Evolutionary conservation across 2,113 vertebrate species (phyloP).

Genomic region (Stigmatopora argus): DNA sequence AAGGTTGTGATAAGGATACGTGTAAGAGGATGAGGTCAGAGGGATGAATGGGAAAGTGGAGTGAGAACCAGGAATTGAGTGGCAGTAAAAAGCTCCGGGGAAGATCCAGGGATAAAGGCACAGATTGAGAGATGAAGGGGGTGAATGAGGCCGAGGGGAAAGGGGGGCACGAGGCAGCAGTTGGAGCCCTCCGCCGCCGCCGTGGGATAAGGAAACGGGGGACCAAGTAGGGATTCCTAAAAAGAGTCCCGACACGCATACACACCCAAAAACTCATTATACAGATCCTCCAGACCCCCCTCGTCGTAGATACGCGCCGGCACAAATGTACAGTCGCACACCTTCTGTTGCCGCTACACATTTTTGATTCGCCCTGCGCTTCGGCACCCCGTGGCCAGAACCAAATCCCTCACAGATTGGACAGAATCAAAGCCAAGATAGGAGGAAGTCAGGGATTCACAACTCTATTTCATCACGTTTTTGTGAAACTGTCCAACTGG

Average conservation of each 20-base stretch:
- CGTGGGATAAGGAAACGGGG: constrained; percentile 39
- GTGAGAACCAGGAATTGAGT: constrained; percentile 37
- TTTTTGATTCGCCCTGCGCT: constrained; percentile 51
- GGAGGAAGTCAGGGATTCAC: constrained; percentile 5
- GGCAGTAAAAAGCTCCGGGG: constrained; percentile 31
- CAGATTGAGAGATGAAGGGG: constrained; percentile 32
- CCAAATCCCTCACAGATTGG: constrained; percentile 48
- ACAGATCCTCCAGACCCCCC: constrained; percentile 63
- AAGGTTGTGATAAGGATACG: constrained; percentile 60
- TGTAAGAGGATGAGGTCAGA: constrained; percentile 57
- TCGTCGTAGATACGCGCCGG: constrained; percentile 48
- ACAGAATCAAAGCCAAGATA: constrained; percentile 17
- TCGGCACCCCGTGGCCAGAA: constrained; percentile 24
- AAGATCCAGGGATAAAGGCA: constrained; percentile 41
- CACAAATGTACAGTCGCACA: constrained; percentile 29
- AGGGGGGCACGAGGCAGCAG: constrained; percentile 27
- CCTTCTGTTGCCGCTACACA: constrained; percentile 54
- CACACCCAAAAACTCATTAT: constrained; percentile 53
- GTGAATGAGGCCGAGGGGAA: constrained; percentile 17
- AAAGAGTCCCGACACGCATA: constrained; percentile 5
- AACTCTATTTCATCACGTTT: background rate
- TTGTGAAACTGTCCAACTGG: background rate
- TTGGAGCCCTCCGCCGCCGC: constrained; percentile 29
- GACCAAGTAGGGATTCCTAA: constrained; percentile 27
- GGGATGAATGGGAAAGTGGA: constrained; percentile 41